Base-by-base conservation (phyloP, 2,888 invertebrate species). In the Cetonia aurata region DNA sequence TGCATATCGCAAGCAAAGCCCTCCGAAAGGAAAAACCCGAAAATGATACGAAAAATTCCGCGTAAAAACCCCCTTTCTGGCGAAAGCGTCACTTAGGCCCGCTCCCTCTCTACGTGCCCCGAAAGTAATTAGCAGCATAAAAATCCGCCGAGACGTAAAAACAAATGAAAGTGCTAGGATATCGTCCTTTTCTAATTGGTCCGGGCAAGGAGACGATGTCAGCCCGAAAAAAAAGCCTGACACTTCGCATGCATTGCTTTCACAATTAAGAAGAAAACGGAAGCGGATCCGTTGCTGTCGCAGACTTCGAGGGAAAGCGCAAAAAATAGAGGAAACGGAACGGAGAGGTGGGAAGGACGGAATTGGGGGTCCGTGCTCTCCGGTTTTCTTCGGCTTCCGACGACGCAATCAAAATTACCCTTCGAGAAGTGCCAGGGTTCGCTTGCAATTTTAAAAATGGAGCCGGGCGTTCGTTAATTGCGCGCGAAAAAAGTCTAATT, bases 71-170 rank as follows among this genome's bases (percentile, higher is more conserved):
- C 25, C 37, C 50, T 17, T 15, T 15, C 33, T 12, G 13, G 15
- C 41, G 37, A 50, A 50, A 50, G 50, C 62, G 41, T 52, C 62
- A 50, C 19, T 50, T 65, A 65, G 50, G 37, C 15, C 50, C 62
- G 13, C 69, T 42, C 74, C 25, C 25, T 37, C 37, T 37, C 10
- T 80, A 84, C 84, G 84, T 84, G 84, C 82, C 80, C 69, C 78
- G 82, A 84, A 85, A 84, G 83, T 84, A 85, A 85, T 85, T 85
- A 85, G 83, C 79, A 81, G 82, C 81, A 84, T 84, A 85, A 85
- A 85, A 85, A 85, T 85, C 84, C 83, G 82, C 79, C 81, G 83
- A 82, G 83, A 82, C 81, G 77, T 76, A 77, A 80, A 81, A 82
- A 82, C 83, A 82, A 83, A 84, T 83, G 83, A 83, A 84, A 83